Evolutionary conservation across 2,888 invertebrate species (phyloP).

Genomic region (Tinea semifulvella): DNA sequence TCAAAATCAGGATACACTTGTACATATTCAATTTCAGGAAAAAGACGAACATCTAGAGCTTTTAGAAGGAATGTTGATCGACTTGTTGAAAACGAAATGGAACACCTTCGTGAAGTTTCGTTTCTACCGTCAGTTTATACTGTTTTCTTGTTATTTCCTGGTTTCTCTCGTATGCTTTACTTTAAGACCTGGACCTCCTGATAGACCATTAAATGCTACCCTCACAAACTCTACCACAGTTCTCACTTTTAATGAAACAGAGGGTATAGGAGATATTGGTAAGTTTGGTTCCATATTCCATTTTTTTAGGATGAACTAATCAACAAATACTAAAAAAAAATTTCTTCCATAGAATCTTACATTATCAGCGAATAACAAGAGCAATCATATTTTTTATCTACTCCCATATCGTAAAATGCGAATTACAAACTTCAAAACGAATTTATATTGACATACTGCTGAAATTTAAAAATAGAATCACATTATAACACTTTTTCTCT

Average conservation of each 20-base stretch:
- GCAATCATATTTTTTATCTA: too few relatives aligned
- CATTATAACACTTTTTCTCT: too few relatives aligned
- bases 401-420: too few relatives aligned
- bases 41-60: slow-evolving; percentile 94
- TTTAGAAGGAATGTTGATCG: slow-evolving; percentile 93
- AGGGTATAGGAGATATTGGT: slow-evolving; percentile 38
- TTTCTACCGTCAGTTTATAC: slow-evolving; percentile 91
- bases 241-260: slow-evolving; percentile 35
- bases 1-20: too few relatives aligned
- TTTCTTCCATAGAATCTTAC: too few relatives aligned
- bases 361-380: too few relatives aligned
- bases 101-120: slow-evolving; percentile 95
- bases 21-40: slow-evolving; percentile 68
- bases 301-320: too few relatives aligned
- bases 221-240: slow-evolving; percentile 39
- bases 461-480: too few relatives aligned
- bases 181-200: slow-evolving; percentile 83
- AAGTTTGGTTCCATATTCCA: too few relatives aligned
- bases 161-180: slow-evolving; percentile 90
- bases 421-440: too few relatives aligned
- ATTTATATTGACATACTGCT: too few relatives aligned
- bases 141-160: slow-evolving; percentile 91
- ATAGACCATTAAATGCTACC: slow-evolving; percentile 41
- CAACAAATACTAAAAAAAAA: too few relatives aligned
- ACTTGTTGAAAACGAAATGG: slow-evolving; percentile 97